Evolutionary conservation across 2,888 invertebrate genomes (phyloP).

Genomic region (Phengaris alcon): DNA sequence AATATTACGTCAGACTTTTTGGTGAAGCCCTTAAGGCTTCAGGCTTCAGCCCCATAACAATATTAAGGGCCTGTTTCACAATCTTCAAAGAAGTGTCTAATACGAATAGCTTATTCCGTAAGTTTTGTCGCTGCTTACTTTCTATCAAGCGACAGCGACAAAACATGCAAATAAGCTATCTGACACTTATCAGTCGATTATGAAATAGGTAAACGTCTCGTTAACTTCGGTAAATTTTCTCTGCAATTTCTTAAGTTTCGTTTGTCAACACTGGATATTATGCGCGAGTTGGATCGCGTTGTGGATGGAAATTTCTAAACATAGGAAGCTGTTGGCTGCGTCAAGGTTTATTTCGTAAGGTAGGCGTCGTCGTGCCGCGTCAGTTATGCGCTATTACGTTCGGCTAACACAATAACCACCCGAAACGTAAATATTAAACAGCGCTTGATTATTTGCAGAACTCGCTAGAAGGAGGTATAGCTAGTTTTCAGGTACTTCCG

Average conservation of each 20-base stretch:
- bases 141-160: too few relatives aligned
- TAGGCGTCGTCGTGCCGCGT: constrained; percentile 24
- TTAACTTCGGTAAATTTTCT: neutral
- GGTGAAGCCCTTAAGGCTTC: too few relatives aligned
- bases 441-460: constrained; percentile 16
- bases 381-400: constrained; percentile 24
- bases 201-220: neutral
- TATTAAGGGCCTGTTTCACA: too few relatives aligned
- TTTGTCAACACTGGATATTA: neutral
- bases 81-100: too few relatives aligned
- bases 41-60: too few relatives aligned
- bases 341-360: constrained; percentile 24
- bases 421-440: constrained; percentile 13
- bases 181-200: too few relatives aligned
- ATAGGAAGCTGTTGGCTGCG: constrained; percentile 23
- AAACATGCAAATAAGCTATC: too few relatives aligned
- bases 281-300: neutral
- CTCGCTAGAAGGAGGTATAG: neutral
- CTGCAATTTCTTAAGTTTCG: neutral
- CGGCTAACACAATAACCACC: neutral
- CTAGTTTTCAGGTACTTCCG: neutral
- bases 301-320: constrained; percentile 17
- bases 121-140: too few relatives aligned
- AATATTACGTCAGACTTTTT: too few relatives aligned
- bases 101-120: too few relatives aligned